Evolutionary conservation across 2,888 invertebrate genomes (phyloP), one percentile per base, ranked within the genome.

Genomic region (Syritta pipiens): DNA sequence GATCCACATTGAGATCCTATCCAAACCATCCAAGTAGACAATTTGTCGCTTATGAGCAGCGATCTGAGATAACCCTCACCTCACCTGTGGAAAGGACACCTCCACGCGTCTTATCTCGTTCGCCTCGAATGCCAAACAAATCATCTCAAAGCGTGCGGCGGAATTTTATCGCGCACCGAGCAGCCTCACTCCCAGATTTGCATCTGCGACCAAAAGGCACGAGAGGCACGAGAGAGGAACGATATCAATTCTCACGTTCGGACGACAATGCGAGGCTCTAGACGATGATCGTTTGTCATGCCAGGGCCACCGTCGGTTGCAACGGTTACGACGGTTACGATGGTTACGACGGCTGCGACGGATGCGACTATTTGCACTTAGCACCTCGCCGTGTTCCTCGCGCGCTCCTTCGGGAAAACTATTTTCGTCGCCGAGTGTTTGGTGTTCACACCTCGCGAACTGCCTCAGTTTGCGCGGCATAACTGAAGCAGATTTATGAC

Each of bases 221-320:
- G 35, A 59, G 22, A 24, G 37, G 20, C 20, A 7, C 17, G 62
- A 35, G 10, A 24, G 10, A 48, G 14, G 30, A 68, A 44, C 44
- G 51, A 46, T 76, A 76, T 71, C 76, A 76, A 77, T 77, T 77
- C 71, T 71, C 76, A 67, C 77, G 77, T 77, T 71, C 28, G 71
- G 77, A 71, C 67, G 65, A 77, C 76, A 77, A 77, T 77, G 60
- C 59, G 42, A 22, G 40, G 20, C 14, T 28, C 28, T 22, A 22
- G 42, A 51, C 7, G 20, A 12, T 7, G 30, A n/a, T 77, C 71
- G 71, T 77, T 77, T 77, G 71, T 71, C 71, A 77, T 77, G 32
- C 53, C 40, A 63, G 57, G 26, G 65, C 57, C 63, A 74, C 57
- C 72, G 42, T 57, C n/a, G 55, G 17, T 20, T 46, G 35, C 32